Base-by-base conservation (phyloP, 1,140 invertebrate species). In the Atta colombica region DNA sequence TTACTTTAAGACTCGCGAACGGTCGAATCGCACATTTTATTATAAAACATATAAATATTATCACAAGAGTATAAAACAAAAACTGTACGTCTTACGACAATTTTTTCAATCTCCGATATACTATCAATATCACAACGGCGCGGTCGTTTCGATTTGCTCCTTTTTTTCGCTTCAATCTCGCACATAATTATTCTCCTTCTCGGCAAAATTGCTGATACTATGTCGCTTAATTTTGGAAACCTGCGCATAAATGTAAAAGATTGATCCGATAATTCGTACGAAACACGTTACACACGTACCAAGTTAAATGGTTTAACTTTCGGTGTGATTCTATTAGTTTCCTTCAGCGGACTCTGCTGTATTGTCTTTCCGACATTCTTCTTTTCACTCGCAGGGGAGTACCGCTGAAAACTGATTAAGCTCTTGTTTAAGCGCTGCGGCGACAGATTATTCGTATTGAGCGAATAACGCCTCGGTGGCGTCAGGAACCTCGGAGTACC, bases 291-390 rank as follows among this genome's bases (percentile, higher is more conserved):
- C 21, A 21, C 49, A 88, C 89, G 6, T 92, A 93, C 93, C 87
- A 93, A 86, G 77, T 92, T 93, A 12, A 88, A 58, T 21, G 92
- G 91, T 77, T 92, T 93, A 14, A 89, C 86, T 87, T 92, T 93
- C 3, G 78, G 10, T 10, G 39, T 49, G 31, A 88, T 45, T 71
- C 87, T 90, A 39, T 93, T 93, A 16, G 14, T 89, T 7, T 91
- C 75, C 86, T 84, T 93, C 10, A 93, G 74, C 35, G 92, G 93
- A 89, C 91, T 93, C 39, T 75, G 80, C 31, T 65, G 69, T 7
- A 1, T 14, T 51, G 16, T n/a, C 31, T 71, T 89, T 21, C 39
- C 35, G 12, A 5, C 31, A 14, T 31, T 77, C 2, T 63, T 87
- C n/a, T 75, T 89, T 2, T 60, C 28, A 12, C 31, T 68, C 6